Evolutionary conservation across 1,140 invertebrate genomes (phyloP).

Genomic region (Musca vetustissima): DNA sequence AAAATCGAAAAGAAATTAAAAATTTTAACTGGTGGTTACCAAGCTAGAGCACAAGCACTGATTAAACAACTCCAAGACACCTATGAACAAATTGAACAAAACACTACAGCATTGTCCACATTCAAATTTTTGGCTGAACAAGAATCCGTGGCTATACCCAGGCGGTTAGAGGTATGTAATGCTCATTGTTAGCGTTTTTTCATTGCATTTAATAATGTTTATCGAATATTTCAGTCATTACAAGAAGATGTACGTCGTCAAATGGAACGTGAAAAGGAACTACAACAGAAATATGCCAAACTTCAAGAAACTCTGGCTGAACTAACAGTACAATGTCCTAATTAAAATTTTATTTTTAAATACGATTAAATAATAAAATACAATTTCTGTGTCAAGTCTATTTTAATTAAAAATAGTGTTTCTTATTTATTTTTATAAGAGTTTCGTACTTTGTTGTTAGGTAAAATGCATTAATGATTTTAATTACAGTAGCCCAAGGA

Average conservation of each 20-base stretch:
- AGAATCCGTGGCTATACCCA: conserved; percentile 87
- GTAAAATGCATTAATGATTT: too few species aligned
- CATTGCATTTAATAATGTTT: neutral
- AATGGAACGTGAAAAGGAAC: conserved; percentile 82
- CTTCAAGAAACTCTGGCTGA: conserved; percentile 31
- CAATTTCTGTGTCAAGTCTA: too few species aligned
- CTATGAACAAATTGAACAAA: conserved; percentile 88
- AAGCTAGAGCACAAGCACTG: conserved; percentile 79
- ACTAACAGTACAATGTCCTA: neutral
- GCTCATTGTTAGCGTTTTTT: neutral
- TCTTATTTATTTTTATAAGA: too few species aligned
- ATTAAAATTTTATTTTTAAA: too few species aligned
- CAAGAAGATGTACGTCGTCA: conserved; percentile 92
- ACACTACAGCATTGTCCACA: conserved; percentile 85
- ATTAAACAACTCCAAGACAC: conserved; percentile 88
- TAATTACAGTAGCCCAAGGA: too few species aligned
- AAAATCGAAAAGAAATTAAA: conserved; percentile 98
- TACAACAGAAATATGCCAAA: conserved; percentile 66
- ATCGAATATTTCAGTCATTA: conserved; percentile 62
- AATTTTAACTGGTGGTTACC: conserved; percentile 90
- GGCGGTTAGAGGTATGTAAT: conserved; percentile 73
- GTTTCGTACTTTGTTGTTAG: too few species aligned
- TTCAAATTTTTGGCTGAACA: conserved; percentile 89
- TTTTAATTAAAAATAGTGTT: too few species aligned
- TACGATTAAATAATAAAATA: too few species aligned